Percentiles rank a stretch among this genome's conserved stretches.
These are phyloP conservation scores for Gymnocypris eckloni DNA, from an alignment of 2,797 vertebrate genomes.

Conservation along the genomic window DNA sequence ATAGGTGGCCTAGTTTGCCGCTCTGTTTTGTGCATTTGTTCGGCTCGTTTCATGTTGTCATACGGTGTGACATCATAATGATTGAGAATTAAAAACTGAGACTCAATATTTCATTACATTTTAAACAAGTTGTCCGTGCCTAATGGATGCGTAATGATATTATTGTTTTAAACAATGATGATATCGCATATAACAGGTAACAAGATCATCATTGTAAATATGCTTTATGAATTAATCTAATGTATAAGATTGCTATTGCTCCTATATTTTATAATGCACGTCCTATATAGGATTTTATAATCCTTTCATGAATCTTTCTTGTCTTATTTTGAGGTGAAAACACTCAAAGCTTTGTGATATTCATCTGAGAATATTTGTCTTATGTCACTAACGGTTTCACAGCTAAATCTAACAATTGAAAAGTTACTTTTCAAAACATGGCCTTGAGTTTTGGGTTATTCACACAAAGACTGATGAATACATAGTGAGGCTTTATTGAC, in stretches of 20 bases:
- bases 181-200: background rate
- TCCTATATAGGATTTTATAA: background rate
- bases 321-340: background rate
- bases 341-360: background rate
- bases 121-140: background rate
- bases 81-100: constrained; percentile 2
- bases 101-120: background rate
- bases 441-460: background rate
- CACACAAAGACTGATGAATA: background rate
- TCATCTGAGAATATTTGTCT: background rate
- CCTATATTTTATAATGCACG: background rate
- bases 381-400: background rate
- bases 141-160: background rate
- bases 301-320: background rate
- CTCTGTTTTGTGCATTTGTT: background rate
- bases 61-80: constrained; percentile 31
- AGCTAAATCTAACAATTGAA: background rate
- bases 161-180: background rate
- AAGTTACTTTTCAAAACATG: background rate
- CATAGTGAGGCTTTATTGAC: background rate
- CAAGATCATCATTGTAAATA: background rate
- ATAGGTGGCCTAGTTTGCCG: constrained; percentile 34
- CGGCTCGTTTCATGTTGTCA: constrained; percentile 5
- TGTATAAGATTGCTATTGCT: background rate
- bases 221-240: background rate